Conservation (phyloP, 1,140 invertebrate species). For the Tetramorium simillimum region DNA sequence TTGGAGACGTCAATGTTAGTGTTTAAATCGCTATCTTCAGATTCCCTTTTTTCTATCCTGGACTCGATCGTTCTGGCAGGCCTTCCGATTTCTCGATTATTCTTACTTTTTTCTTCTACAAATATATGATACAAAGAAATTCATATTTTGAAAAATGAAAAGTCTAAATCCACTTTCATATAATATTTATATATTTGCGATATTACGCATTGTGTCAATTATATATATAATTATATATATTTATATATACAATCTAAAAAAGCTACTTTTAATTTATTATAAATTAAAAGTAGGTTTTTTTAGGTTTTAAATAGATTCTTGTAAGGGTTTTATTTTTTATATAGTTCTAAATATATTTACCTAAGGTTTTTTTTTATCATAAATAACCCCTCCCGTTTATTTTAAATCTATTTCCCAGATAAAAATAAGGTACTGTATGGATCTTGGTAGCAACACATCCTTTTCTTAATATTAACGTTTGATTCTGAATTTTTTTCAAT, state of each 20-base stretch:
- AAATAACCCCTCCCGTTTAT: neutral
- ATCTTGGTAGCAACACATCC: neutral
- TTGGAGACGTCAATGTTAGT: neutral
- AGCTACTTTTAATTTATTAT: neutral
- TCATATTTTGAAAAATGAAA: neutral
- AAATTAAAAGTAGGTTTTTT: neutral
- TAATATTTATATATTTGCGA: neutral
- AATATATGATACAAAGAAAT: neutral
- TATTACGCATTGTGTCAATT: neutral
- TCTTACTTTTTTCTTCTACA: slow-evolving; percentile 2
- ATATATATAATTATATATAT: too few relatives aligned
- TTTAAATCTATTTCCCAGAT: neutral
- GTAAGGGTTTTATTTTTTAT: neutral
- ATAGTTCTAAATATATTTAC: neutral
- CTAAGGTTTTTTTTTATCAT: neutral
- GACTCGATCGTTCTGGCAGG: neutral
- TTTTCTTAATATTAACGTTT: neutral
- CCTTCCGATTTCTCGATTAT: neutral
- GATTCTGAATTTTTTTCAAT: neutral
- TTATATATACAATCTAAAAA: too few relatives aligned
- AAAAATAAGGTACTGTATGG: neutral
- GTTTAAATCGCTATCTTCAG: neutral
- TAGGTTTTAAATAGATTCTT: neutral
- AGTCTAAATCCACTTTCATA: too few relatives aligned
- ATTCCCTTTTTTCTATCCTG: slow-evolving; percentile 35